Evolutionary conservation across 2,113 vertebrate species (phyloP).

Genomic region (Leptobrachium ailaonicum): DNA sequence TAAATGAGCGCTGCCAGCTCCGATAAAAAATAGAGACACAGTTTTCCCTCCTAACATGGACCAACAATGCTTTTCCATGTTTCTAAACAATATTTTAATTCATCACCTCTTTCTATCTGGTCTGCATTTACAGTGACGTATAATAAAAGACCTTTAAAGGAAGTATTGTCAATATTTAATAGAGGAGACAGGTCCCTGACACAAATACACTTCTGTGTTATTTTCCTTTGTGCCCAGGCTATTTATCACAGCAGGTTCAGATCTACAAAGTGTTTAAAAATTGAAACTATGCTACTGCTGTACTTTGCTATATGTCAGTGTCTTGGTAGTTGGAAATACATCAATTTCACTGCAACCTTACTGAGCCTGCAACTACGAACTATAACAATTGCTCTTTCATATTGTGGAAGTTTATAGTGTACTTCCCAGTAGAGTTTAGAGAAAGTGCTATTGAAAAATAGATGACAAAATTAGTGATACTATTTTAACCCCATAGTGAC

Average conservation of each 20-base stretch:
- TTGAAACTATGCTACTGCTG: conserved; percentile 26
- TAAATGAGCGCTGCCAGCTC: not conserved
- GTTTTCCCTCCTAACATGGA: not conserved
- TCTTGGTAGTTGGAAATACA: conserved; percentile 23
- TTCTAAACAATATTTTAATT: conserved; percentile 29
- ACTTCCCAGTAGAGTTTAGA: not conserved
- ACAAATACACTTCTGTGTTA: conserved; percentile 37
- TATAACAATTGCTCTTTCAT: not conserved
- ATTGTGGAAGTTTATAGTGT: not conserved
- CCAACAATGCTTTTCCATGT: not conserved
- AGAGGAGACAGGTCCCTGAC: conserved; percentile 32
- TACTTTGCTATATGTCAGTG: conserved; percentile 27
- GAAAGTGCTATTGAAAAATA: too few species aligned
- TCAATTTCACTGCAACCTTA: conserved; percentile 26
- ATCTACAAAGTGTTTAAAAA: conserved; percentile 40
- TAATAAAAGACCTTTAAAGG: conserved; percentile 14
- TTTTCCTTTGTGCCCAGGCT: conserved; percentile 15
- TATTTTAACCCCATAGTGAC: too few species aligned
- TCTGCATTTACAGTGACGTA: conserved; percentile 9
- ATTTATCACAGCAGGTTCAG: conserved; percentile 40
- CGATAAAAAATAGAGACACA: not conserved
- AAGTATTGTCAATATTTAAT: conserved; percentile 40
- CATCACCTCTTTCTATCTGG: not conserved
- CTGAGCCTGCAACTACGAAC: conserved; percentile 4
- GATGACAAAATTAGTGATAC: too few species aligned